Conservation (phyloP, 2,888 invertebrate species). For the Parnassius apollo region DNA sequence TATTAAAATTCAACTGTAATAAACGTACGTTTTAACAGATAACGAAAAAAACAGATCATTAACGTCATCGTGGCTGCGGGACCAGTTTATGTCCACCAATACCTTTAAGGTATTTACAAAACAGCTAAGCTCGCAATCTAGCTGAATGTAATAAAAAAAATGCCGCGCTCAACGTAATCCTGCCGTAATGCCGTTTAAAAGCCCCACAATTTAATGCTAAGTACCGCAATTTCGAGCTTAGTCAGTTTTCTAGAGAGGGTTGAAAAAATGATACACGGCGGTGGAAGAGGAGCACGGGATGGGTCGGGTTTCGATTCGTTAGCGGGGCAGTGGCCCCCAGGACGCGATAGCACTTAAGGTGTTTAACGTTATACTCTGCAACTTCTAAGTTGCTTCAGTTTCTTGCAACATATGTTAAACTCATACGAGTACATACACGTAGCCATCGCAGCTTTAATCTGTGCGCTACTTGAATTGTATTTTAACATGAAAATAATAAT, state of each 20-base stretch:
- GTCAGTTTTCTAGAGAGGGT: conserved; percentile 61
- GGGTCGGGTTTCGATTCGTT: conserved; percentile 63
- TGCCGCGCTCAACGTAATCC: conserved; percentile 62
- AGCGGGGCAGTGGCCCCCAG: conserved; percentile 65
- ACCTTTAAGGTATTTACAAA: conserved; percentile 78
- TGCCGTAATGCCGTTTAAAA: conserved; percentile 66
- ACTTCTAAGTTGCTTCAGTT: conserved; percentile 36
- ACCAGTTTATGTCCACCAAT: conserved; percentile 70
- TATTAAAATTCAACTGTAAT: conserved; percentile 58
- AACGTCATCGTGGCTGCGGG: conserved; percentile 68
- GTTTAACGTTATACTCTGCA: conserved; percentile 51
- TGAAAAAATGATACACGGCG: conserved; percentile 72
- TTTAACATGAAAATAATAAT: too few species aligned
- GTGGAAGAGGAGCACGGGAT: conserved; percentile 33
- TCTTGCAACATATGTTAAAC: conserved; percentile 5
- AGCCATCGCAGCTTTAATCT: too few species aligned
- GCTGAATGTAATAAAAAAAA: conserved; percentile 61
- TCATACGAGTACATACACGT: too few species aligned
- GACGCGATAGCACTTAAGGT: conserved; percentile 53
- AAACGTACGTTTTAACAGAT: conserved; percentile 70
- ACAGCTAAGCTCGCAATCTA: conserved; percentile 67
- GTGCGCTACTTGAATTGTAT: too few species aligned
- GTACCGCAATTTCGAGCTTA: conserved; percentile 72
- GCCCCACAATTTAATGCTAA: conserved; percentile 77
- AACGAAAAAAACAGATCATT: conserved; percentile 73